phyloP scores from a whole-genome alignment of 35 echinoderm and acorn worm species.

The Strongylocentrotus purpuratus region DNA sequence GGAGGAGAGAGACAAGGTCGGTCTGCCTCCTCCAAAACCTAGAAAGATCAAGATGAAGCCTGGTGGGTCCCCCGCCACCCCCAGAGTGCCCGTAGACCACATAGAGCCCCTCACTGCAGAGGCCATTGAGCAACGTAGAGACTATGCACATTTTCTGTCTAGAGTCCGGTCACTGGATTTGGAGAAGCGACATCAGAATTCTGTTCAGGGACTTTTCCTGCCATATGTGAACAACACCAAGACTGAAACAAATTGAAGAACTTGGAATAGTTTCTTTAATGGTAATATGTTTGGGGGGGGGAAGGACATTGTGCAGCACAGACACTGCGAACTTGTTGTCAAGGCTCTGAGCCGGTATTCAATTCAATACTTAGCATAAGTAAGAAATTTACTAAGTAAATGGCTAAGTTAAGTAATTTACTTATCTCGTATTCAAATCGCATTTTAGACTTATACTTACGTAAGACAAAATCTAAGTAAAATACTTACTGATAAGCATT shows the following conservation, averaged over 20 bases:
- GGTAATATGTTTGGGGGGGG: neutral
- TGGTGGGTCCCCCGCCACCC: slow-evolving; percentile 63
- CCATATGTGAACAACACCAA: slow-evolving; percentile 76
- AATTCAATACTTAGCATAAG: too few species aligned
- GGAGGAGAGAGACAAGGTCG: slow-evolving; percentile 60
- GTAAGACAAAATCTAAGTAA: too few species aligned
- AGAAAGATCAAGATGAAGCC: slow-evolving; percentile 83
- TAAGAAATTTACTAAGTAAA: too few species aligned
- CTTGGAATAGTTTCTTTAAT: neutral
- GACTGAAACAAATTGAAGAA: neutral
- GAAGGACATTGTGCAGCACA: too few species aligned
- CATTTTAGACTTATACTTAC: too few species aligned
- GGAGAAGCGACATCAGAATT: slow-evolving; percentile 64
- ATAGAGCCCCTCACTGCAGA: slow-evolving; percentile 57
- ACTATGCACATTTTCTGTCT: slow-evolving; percentile 84
- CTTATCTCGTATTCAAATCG: too few species aligned
- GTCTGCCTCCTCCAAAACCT: slow-evolving; percentile 55
- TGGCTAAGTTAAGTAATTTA: too few species aligned
- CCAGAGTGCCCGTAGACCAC: slow-evolving; percentile 73
- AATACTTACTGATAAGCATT: too few species aligned
- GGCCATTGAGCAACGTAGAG: slow-evolving; percentile 85
- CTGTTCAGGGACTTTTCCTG: slow-evolving; percentile 73
- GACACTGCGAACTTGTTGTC: neutral
- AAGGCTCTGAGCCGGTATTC: too few species aligned
- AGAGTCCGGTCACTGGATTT: slow-evolving; percentile 65